phyloP scores from a whole-genome alignment of 2,113 vertebrate species.

The Suricata suricatta region DNA sequence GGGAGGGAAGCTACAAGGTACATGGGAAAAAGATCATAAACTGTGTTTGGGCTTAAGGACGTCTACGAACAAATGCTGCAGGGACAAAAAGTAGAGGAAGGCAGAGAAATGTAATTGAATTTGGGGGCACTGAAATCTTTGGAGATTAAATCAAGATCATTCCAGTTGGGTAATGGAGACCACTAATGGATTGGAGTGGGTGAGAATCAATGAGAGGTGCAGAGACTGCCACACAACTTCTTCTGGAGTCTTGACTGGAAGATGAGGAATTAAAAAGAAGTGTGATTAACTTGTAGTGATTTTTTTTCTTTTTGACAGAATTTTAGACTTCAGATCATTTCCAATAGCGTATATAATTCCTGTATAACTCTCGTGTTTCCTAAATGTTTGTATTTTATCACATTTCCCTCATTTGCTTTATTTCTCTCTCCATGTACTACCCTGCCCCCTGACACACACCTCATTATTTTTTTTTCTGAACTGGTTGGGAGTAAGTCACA shows the following conservation, averaged over 20 bases:
- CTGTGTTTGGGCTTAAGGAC: neutral
- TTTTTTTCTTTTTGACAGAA: neutral
- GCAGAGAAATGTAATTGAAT: neutral
- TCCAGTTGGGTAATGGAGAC: neutral
- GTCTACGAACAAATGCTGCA: neutral
- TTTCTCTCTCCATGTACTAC: neutral
- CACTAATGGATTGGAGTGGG: neutral
- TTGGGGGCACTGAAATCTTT: neutral
- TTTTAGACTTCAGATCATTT: slow-evolving; percentile 37
- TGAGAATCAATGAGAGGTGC: neutral
- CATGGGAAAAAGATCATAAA: neutral
- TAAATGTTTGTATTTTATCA: neutral
- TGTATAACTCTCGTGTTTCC: neutral
- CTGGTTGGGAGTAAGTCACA: neutral
- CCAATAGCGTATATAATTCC: neutral
- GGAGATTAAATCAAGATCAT: neutral
- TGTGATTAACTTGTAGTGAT: neutral
- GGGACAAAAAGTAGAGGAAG: neutral
- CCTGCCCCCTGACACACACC: neutral
- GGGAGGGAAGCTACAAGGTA: neutral
- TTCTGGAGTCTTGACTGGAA: neutral
- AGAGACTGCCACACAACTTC: neutral
- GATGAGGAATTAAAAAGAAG: neutral
- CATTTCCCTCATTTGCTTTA: neutral
- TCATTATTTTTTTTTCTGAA: neutral